Base-by-base conservation (phyloP, 2,113 vertebrate species). In the Chlamydotis undulata region DNA sequence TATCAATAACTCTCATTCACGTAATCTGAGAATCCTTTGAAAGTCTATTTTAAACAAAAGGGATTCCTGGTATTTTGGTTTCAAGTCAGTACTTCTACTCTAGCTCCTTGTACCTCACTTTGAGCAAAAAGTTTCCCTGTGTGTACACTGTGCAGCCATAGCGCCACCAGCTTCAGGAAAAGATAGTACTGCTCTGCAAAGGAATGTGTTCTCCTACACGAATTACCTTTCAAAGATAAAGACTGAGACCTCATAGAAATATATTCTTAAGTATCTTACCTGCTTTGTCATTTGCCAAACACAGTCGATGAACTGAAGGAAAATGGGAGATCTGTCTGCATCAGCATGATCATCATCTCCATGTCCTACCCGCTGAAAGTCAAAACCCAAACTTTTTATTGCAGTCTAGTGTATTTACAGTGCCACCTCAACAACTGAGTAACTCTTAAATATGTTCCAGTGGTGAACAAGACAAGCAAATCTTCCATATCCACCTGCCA, bases 281-380 rank as follows among this genome's bases (percentile, higher is more conserved):
- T 99, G 99, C 94, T 98, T 99, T 84, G 98, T 99, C 98, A 99
- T 99, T 96, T 99, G 99, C 99, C 99, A 99, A 53, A 99, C 99
- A 83, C 99, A 99, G 94, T 99, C 99, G 9, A 99, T 98, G 97
- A 99, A 99, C 98, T 99, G 99, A 83, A 99, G 98, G 74, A 99
- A 99, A 91, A 99, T 99, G 19, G 99, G 99, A 1, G 99, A 99
- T 41, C 99, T 98, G 93, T 99, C 99, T 2, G 99, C 99, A 95
- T 99, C 99, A 0, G 99, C 98, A 3, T 99, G 99, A 94, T 99
- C 98, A 83, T 99, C 98, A 35, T 99, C 98, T 14, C 99, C 99
- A 12, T 99, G 99, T 59, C 99, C 99, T 29, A 99, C 98, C 22
- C 99, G 97, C 99, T 99, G 78, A 15, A 95, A 94, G 91, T 53